A percentile compares a stretch with the other conserved stretches of the same genome.
Conservation (phyloP, 2,888 invertebrate genomes). For the Parnassius apollo region DNA sequence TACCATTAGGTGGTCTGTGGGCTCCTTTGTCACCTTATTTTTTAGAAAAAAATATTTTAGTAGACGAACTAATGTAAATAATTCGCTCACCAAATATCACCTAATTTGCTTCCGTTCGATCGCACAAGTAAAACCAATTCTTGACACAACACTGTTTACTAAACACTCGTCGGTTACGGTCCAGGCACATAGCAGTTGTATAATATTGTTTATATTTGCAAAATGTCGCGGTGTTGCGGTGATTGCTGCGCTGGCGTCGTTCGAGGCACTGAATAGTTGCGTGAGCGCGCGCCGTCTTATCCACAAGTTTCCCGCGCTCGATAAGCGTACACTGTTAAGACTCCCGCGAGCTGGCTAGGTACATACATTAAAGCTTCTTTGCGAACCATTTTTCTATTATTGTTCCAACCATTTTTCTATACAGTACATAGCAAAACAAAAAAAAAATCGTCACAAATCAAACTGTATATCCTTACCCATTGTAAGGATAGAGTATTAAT, state of each 20-base stretch:
- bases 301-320: constrained; percentile 60
- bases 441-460: no score
- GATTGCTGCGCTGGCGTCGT: constrained; percentile 53
- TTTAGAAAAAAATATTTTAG: no score
- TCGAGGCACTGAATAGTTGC: constrained; percentile 58
- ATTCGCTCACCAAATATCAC: constrained; percentile 21
- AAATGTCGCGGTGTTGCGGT: constrained; percentile 35
- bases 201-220: constrained; percentile 51
- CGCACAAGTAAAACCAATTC: constrained; percentile 52
- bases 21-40: no score
- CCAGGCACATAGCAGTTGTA: constrained; percentile 58
- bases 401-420: no score
- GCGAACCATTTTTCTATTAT: no score
- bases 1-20: no score
- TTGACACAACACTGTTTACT: constrained; percentile 62
- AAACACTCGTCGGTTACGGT: constrained; percentile 55
- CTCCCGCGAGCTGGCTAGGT: neutral
- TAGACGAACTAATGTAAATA: neutral
- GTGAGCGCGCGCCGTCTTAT: constrained; percentile 61
- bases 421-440: no score
- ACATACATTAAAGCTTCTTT: neutral
- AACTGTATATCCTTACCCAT: no score
- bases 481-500: no score
- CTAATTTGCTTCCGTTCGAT: constrained; percentile 35
- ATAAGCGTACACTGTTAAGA: constrained; percentile 57